A percentile compares a stretch with the other conserved stretches of the same genome.
Evolutionary conservation across 2,113 vertebrate species (phyloP).

Genomic region (Leiothrix lutea): DNA sequence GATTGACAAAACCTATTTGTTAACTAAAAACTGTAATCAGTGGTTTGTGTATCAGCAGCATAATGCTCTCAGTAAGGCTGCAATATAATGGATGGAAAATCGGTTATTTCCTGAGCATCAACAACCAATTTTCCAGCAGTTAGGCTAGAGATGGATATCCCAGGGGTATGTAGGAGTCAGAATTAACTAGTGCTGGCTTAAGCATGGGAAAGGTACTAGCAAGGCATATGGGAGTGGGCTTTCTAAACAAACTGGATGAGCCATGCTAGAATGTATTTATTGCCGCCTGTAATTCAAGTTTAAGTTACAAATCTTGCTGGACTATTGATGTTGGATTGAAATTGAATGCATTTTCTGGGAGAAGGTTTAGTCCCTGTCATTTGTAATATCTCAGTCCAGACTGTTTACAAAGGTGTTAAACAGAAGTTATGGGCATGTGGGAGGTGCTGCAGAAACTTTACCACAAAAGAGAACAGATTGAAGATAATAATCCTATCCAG

Average conservation of each 20-base stretch:
- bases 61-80: slow-evolving; percentile 28
- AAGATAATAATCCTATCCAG: not conserved
- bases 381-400: not conserved
- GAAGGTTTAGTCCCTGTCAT: not conserved
- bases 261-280: not conserved
- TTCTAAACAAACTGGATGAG: not conserved
- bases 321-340: not conserved
- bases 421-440: not conserved
- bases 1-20: slow-evolving; percentile 62
- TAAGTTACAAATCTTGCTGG: not conserved
- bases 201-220: not conserved
- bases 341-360: not conserved
- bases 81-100: slow-evolving; percentile 76
- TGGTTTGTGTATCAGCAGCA: slow-evolving; percentile 47
- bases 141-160: slow-evolving; percentile 67
- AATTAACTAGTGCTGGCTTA: slow-evolving; percentile 9
- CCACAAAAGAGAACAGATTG: not conserved
- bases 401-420: not conserved
- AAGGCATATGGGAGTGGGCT: not conserved
- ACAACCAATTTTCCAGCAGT: slow-evolving; percentile 76
- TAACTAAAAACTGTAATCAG: slow-evolving; percentile 71
- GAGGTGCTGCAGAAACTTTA: not conserved
- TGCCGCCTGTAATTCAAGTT: not conserved
- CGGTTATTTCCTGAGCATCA: slow-evolving; percentile 73
- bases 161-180: not conserved